Base-by-base conservation (phyloP, 2,113 vertebrate genomes). In the Scortum barcoo region DNA sequence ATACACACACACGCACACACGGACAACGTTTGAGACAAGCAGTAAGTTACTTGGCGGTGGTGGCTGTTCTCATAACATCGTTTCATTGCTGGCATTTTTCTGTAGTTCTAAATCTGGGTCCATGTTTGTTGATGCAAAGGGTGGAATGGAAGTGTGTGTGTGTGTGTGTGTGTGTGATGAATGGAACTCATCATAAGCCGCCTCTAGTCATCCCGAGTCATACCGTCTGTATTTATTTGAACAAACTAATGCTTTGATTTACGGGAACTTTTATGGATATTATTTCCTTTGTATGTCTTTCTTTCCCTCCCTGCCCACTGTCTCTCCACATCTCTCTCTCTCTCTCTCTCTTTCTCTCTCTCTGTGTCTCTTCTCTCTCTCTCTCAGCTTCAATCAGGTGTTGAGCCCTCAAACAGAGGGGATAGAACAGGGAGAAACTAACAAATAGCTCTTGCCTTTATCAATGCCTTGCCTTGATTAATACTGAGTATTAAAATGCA, bases 71-170 rank as follows among this genome's bases (percentile, higher is more conserved):
- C 90, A 92, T 90, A 93, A 93, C 88, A 91, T 53, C 7, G 76
- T 89, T 91, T 88, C 89, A 93, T 93, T 89, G 84, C 87, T 88
- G 78, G 81, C 89, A 92, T 93, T 90, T 92, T 91, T 90, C 82
- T 92, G 83, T 65, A 70, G 81, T 86, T 92, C 89, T 92, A 91
- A 93, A 92, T 91, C 66, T 84, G 90, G 89, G 71, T 84, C 51
- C 78, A 77, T 91, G 85, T 92, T 93, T 93, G 89, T 93, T 93
- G 91, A 91, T 85, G 78, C 79, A 88, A 65, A 86, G 87, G 78
- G 83, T 83, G 91, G 84, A 92, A 87, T 87, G 89, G 69, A 85
- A 80, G 67, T 54, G 19, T 85, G 79, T 56, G 57, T 17, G 40
- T 48, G 77, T 38, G 68, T 72, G 81, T 63, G 65, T 67, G 53